Conservation (phyloP, 2,888 invertebrate species). For the Lasioglossum marginatum region DNA sequence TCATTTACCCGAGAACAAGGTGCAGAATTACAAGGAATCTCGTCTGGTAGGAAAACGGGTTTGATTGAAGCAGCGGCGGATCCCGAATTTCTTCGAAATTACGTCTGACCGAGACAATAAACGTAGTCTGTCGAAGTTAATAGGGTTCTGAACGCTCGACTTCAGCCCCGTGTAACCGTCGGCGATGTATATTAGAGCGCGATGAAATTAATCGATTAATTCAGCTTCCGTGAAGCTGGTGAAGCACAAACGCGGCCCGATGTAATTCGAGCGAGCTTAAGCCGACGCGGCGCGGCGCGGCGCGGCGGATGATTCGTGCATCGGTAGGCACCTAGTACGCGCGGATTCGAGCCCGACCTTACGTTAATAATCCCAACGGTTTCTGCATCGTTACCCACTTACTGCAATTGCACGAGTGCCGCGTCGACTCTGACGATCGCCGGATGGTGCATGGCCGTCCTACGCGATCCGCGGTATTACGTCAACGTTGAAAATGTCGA, state of each 20-base stretch:
- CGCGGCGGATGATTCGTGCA: constrained; percentile 28
- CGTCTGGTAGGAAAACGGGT: not conserved
- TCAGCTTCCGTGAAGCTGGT: constrained; percentile 49
- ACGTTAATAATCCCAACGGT: constrained; percentile 64
- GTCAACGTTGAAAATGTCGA: constrained; percentile 60
- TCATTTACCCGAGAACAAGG: not conserved
- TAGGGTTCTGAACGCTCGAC: constrained; percentile 10
- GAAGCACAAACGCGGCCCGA: constrained; percentile 49
- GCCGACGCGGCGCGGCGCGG: not conserved
- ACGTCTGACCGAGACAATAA: not conserved
- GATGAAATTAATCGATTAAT: constrained; percentile 67
- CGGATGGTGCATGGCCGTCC: constrained; percentile 47
- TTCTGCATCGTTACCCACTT: constrained; percentile 66
- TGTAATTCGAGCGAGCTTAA: constrained; percentile 62
- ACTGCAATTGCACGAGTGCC: constrained; percentile 48
- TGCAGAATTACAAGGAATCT: not conserved
- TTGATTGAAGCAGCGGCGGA: not conserved
- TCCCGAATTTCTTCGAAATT: not conserved
- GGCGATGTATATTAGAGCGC: constrained; percentile 31
- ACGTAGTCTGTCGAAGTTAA: constrained; percentile 12
- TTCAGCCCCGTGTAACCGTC: not conserved
- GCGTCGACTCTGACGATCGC: constrained; percentile 30
- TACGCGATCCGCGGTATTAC: constrained; percentile 59
- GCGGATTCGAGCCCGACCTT: constrained; percentile 56
- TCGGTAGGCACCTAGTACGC: constrained; percentile 35